A percentile compares a stretch with the other conserved stretches of the same genome.
phyloP scores from a whole-genome alignment of 2,113 vertebrate species.

The Rhombomys opimus region DNA sequence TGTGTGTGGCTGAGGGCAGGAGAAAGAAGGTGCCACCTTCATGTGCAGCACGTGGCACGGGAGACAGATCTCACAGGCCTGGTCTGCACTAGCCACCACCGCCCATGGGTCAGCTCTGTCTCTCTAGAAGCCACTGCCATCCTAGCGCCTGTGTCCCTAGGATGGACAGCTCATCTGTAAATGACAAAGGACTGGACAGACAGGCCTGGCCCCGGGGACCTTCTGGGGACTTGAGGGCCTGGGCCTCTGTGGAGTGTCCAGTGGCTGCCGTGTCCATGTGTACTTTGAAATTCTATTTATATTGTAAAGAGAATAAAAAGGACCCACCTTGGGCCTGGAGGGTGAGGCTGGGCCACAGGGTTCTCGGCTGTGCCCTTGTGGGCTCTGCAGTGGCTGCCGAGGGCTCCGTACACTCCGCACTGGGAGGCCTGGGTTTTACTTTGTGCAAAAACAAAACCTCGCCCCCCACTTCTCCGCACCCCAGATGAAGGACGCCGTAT shows the following conservation, averaged over 20 bases:
- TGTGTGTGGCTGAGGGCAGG: not conserved
- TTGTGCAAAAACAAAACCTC: slow-evolving; percentile 69
- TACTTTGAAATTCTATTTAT: slow-evolving; percentile 81
- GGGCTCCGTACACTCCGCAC: slow-evolving; percentile 43
- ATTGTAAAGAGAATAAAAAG: slow-evolving; percentile 78
- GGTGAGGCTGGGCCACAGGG: not conserved
- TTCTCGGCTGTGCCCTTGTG: not conserved
- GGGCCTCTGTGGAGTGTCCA: not conserved
- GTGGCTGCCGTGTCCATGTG: slow-evolving; percentile 63
- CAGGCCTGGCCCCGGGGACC: not conserved
- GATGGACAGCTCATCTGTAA: not conserved
- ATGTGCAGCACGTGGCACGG: too few species aligned
- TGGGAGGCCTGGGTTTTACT: slow-evolving; percentile 74
- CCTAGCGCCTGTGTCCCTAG: not conserved
- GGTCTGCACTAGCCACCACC: not conserved
- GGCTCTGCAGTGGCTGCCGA: not conserved
- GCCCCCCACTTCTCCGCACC: not conserved
- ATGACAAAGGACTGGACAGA: not conserved
- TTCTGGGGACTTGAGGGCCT: not conserved
- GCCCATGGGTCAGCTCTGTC: not conserved
- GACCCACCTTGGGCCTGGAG: not conserved
- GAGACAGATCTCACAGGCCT: not conserved
- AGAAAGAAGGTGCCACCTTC: not conserved
- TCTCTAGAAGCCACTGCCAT: not conserved
- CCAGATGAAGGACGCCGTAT: slow-evolving; percentile 79